Conservation (phyloP, 2,113 vertebrate species). For the Polyodon spathula region DNA sequence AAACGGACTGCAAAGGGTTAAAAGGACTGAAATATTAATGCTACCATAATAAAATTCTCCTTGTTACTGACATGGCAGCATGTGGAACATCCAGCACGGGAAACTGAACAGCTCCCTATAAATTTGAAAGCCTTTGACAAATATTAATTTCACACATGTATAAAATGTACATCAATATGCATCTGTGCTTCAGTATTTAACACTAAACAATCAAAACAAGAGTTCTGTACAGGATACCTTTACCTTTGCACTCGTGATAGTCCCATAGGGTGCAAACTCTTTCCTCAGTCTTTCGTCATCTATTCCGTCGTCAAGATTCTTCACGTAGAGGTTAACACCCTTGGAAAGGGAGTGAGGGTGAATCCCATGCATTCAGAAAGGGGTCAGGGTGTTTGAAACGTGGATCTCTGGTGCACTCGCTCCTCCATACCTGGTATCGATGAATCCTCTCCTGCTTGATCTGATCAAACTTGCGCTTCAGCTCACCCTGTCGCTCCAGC, state of each 20-base stretch:
- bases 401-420: neutral
- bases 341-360: slow-evolving; percentile 32
- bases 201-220: neutral
- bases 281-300: slow-evolving; percentile 80
- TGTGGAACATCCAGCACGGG: too few relatives aligned
- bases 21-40: too few relatives aligned
- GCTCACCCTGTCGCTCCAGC: slow-evolving; percentile 79
- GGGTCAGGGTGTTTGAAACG: neutral
- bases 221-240: slow-evolving; percentile 13
- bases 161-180: neutral
- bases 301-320: slow-evolving; percentile 93
- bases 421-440: slow-evolving; percentile 74
- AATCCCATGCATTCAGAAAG: neutral
- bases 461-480: slow-evolving; percentile 85
- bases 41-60: too few relatives aligned
- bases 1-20: too few relatives aligned
- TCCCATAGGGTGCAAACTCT: slow-evolving; percentile 88
- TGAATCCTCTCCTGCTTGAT: slow-evolving; percentile 85
- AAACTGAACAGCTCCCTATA: too few relatives aligned
- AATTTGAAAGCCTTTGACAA: too few relatives aligned
- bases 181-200: neutral
- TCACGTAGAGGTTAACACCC: slow-evolving; percentile 95
- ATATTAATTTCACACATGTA: neutral
- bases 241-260: slow-evolving; percentile 95
- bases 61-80: too few relatives aligned